Percentiles rank a stretch among this genome's conserved stretches.
These are phyloP conservation scores for Sthenelais limicola DNA, from an alignment of 2,888 invertebrate species.

Conservation along the genomic window DNA sequence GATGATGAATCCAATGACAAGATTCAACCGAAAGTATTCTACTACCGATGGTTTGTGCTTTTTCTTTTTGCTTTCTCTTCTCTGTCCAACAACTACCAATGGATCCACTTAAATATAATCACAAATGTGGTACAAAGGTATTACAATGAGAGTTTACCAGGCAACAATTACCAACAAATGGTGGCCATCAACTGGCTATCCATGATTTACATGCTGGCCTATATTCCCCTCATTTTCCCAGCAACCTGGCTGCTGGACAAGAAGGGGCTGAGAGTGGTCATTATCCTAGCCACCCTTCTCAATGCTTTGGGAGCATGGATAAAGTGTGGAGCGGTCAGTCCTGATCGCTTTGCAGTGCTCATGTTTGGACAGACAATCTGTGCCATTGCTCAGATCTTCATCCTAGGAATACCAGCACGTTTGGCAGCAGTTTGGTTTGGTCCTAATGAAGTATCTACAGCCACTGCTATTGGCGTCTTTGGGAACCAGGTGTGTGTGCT, in stretches of 20 bases:
- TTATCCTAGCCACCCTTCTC: conserved; percentile 66
- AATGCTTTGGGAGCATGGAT: conserved; percentile 86
- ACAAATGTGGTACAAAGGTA: conserved; percentile 82
- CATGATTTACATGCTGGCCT: conserved; percentile 97
- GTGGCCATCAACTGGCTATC: conserved; percentile 93
- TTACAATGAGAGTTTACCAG: conserved; percentile 71
- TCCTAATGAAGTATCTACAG: conserved; percentile 94
- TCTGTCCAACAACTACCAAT: conserved; percentile 93
- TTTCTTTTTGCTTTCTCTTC: conserved; percentile 90
- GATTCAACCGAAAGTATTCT: conserved; percentile 48
- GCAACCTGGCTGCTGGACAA: conserved; percentile 96
- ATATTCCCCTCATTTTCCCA: conserved; percentile 97
- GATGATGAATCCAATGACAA: too few relatives aligned
- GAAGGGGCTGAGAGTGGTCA: conserved; percentile 76
- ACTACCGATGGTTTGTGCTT: conserved; percentile 86
- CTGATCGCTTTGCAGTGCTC: conserved; percentile 88
- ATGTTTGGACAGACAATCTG: conserved; percentile 86
- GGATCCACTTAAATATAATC: conserved; percentile 97
- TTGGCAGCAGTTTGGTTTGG: conserved; percentile 99
- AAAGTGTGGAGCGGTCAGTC: conserved; percentile 84
- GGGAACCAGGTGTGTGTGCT: conserved; percentile 99
- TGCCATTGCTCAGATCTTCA: conserved; percentile 88
- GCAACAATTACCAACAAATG: conserved; percentile 59
- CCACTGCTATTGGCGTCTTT: conserved; percentile 97
- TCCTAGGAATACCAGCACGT: conserved; percentile 90